These are phyloP conservation scores for Tilapia sparmanii DNA, from an alignment of 2,113 vertebrate species.

Conservation along the genomic window DNA sequence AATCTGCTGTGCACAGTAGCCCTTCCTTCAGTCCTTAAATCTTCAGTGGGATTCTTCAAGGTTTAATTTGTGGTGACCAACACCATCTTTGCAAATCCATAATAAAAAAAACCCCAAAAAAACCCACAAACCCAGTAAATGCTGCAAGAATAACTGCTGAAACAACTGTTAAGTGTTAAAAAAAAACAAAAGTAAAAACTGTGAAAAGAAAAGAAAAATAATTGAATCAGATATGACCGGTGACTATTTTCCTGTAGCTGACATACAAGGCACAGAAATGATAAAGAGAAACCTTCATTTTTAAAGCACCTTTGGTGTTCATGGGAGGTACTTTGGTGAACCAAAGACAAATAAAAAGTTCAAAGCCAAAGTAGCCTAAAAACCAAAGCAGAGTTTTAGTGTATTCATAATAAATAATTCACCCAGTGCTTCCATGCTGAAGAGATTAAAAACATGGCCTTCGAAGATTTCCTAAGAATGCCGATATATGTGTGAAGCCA, in stretches of 20 bases:
- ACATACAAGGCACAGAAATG: constrained; percentile 77
- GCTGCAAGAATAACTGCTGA: constrained; percentile 3
- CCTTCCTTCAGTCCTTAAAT: not conserved
- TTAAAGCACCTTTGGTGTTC: constrained; percentile 82
- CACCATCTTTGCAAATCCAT: not conserved
- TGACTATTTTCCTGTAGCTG: constrained; percentile 66
- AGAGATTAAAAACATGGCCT: constrained; percentile 50
- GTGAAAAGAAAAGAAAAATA: not conserved
- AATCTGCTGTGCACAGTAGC: constrained; percentile 30
- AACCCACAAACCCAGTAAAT: not conserved
- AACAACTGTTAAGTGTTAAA: not conserved
- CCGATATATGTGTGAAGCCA: constrained; percentile 23
- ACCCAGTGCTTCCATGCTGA: constrained; percentile 28
- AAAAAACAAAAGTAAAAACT: not conserved
- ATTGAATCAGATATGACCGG: constrained; percentile 13
- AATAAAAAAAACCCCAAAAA: fast-evolving
- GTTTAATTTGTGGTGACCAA: not conserved
- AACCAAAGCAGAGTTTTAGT: constrained; percentile 45
- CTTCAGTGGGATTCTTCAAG: not conserved
- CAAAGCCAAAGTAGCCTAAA: constrained; percentile 59
- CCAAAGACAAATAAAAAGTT: constrained; percentile 49
- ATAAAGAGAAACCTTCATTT: constrained; percentile 72
- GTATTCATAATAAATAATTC: constrained; percentile 48
- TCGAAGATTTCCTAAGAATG: constrained; percentile 25
- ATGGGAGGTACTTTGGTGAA: constrained; percentile 78